Evolutionary conservation across 2,113 vertebrate species (phyloP).

Genomic region (Athene cunicularia): DNA sequence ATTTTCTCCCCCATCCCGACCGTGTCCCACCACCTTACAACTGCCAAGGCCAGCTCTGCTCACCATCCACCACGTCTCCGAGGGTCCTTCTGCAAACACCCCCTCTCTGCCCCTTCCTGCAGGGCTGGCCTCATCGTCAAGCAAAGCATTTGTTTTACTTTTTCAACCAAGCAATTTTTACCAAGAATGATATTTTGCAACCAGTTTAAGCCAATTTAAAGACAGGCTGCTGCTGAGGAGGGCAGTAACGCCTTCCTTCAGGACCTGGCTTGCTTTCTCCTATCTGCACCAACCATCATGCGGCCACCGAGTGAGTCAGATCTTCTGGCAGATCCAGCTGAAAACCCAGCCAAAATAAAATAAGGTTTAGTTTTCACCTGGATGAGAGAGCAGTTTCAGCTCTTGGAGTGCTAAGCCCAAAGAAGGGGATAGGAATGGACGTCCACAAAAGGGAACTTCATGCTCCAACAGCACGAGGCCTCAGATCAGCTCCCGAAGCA

Average conservation of each 20-base stretch:
- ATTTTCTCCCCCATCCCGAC: not conserved
- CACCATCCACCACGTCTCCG: fast-evolving
- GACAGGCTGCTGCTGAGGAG: not conserved
- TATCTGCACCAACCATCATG: not conserved
- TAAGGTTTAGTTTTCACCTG: not conserved
- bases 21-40: too few species aligned
- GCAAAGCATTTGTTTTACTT: not conserved
- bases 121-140: not conserved
- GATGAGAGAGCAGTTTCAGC: not conserved
- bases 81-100: not conserved
- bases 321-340: not conserved
- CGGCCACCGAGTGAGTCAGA: not conserved
- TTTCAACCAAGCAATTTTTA: not conserved
- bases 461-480: not conserved
- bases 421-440: not conserved
- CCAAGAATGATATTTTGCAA: not conserved
- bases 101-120: not conserved
- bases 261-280: not conserved
- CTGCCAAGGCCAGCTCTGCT: not conserved
- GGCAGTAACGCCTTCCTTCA: conserved; percentile 40
- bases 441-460: not conserved
- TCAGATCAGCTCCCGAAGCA: not conserved
- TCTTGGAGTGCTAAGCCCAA: not conserved
- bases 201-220: not conserved
- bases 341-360: not conserved